Evolutionary conservation across 2,113 vertebrate species (phyloP), one percentile per base, ranked within the genome.

Genomic region (Sardina pilchardus): DNA sequence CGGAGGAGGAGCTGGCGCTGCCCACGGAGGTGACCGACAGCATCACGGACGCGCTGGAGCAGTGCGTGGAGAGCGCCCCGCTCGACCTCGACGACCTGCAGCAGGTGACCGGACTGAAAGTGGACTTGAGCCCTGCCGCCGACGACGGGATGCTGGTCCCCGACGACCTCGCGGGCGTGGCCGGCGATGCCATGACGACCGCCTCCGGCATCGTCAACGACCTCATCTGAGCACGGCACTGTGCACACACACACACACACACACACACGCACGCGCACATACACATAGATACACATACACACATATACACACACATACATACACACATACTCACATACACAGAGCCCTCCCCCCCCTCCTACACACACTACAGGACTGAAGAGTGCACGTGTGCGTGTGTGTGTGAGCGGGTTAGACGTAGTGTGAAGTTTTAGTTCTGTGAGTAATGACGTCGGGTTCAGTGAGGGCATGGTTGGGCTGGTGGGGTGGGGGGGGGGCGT

Each of bases 1-100:
- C 87, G 81, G 86, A 86, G 26, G 71, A 84, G n/a, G 71, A 2
- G 56, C 34, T n/a, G 3, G 39, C 53, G 0, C 88, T 85, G 82
- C 86, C 88, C 7, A 84, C 90, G 24, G 67, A 89, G 59, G 9
- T 2, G 0, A 1, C 26, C 6, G 63, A 71, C 26, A 26, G 63
- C 63, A 8, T 71, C n/a, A 0, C 1, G 1, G 63, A 71, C 3
- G 7, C 10, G 63, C 63, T 71, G 63, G 63, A 71, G 63, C 63
- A 71, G 63, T 71, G 63, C n/a, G 63, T 34, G 63, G 63, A 71
- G 63, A 71, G 26, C 26, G 12, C 63, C 63, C n/a, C n/a, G 9
- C 26, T 34, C 9, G 63, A 71, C 26, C 26, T 34, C 9, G 63
- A 71, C 26, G 26, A 30, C 26, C 63, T 71, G 26, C 63, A 71